Evolutionary conservation across 2,797 vertebrate genomes (phyloP), one percentile per base, ranked within the genome.

Genomic region (Serranus cabrilla): DNA sequence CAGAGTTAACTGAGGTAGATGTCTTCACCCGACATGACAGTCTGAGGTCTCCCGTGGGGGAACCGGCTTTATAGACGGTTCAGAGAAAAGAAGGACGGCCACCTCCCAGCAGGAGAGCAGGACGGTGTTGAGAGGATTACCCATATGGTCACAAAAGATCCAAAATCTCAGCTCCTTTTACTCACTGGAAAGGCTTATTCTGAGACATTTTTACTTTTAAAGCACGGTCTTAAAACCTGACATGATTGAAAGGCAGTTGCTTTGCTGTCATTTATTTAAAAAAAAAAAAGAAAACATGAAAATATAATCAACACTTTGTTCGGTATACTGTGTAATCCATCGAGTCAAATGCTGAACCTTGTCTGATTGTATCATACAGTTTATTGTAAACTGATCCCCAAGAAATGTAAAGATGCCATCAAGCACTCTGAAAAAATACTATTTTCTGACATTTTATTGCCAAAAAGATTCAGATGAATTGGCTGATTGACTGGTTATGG

Each of bases 91-190:
- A 27, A 34, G 67, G 21, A 39, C n/a, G 8, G 56, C 49, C 52
- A 20, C 34, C 65, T 79, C 60, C 42, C 55, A 34, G 59, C 51
- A 34, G 8, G 21, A 78, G 61, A 74, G 18, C 39, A 81, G 50
- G 74, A 73, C 57, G 70, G 31, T 70, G 49, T 56, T 82, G 65
- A 90, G 76, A 86, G 86, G 84, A 93, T 94, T 90, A 90, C 68
- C 81, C 75, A 76, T 67, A 71, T 76, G 74, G 49, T 76, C 69
- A n/a, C 49, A 16, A 71, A 86, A 79, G 74, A 91, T 37, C 13
- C 60, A 27, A 20, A 72, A 58, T 18, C 66, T 78, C 78, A 58
- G 64, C 17, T 76, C 40, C 67, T 78, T 79, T 72, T 77, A 65
- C 54, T 81, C 45, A 52, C 39, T 49, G 77, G 17, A 70, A 50